These are phyloP conservation scores for Chaenocephalus aceratus DNA, from an alignment of 2,113 vertebrate genomes.

Conservation along the genomic window DNA sequence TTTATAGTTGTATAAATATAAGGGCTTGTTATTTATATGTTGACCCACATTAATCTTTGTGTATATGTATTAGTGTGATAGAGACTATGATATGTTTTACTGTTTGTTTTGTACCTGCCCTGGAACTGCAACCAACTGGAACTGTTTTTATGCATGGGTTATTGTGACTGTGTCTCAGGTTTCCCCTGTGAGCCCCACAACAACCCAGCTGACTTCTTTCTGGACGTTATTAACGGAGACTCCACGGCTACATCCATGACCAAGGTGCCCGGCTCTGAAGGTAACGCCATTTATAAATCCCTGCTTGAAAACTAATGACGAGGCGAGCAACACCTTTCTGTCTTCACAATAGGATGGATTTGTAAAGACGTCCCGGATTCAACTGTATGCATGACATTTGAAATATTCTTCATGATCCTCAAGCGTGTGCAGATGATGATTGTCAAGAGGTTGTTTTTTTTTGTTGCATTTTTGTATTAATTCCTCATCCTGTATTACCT, in stretches of 20 bases:
- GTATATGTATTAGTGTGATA: too few relatives aligned
- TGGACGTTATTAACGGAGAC: slow-evolving; percentile 94
- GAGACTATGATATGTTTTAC: too few relatives aligned
- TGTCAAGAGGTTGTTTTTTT: neutral
- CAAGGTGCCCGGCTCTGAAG: slow-evolving; percentile 70
- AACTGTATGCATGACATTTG: too few relatives aligned
- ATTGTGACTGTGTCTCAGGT: slow-evolving; percentile 72
- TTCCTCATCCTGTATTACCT: too few relatives aligned
- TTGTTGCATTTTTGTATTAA: neutral
- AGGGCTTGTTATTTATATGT: too few relatives aligned
- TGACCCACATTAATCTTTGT: too few relatives aligned
- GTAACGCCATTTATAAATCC: slow-evolving; percentile 66
- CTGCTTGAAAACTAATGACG: neutral
- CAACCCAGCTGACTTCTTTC: slow-evolving; percentile 96
- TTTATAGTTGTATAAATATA: too few relatives aligned
- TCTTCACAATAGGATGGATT: neutral
- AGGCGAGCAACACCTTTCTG: neutral
- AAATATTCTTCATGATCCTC: neutral
- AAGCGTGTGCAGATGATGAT: too few relatives aligned
- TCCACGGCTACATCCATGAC: slow-evolving; percentile 78
- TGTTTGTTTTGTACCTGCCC: too few relatives aligned
- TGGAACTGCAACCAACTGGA: too few relatives aligned
- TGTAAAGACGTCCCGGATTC: neutral
- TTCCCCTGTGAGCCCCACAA: slow-evolving; percentile 92
- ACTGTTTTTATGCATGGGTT: too few relatives aligned